Conservation (phyloP, 2,113 vertebrate genomes). For the Tichodroma muraria region DNA sequence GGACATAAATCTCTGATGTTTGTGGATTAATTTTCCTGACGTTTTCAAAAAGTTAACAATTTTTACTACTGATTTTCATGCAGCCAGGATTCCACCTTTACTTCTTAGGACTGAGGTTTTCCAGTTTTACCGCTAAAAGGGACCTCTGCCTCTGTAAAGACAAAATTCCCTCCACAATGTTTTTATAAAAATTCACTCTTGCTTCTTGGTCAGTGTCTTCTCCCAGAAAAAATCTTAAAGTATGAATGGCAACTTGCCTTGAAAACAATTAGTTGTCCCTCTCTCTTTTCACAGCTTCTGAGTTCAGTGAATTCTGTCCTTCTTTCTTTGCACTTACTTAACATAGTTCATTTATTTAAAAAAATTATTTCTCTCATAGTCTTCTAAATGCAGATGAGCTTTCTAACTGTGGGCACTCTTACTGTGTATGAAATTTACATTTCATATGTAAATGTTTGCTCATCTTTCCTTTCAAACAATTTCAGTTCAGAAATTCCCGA, state of each 20-base stretch:
- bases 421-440: not conserved
- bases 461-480: not conserved
- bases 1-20: too few relatives aligned
- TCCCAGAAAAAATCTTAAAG: not conserved
- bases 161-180: not conserved
- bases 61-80: not conserved
- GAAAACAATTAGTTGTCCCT: not conserved
- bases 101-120: not conserved
- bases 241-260: not conserved
- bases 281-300: not conserved
- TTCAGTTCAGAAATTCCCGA: not conserved
- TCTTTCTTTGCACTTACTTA: not conserved
- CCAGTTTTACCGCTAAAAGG: not conserved
- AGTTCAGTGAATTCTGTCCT: not conserved
- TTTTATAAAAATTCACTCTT: not conserved
- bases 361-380: not conserved
- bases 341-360: not conserved
- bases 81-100: not conserved
- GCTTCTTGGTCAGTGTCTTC: not conserved
- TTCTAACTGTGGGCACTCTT: not conserved
- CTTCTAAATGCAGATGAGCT: not conserved
- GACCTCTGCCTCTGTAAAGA: not conserved
- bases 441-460: constrained; percentile 16
- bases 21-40: too few relatives aligned
- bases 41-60: not conserved